A percentile compares a stretch with the other conserved stretches of the same genome.
phyloP scores from a whole-genome alignment of 53 echinoderm and acorn worm genomes.

The Crossaster papposus region DNA sequence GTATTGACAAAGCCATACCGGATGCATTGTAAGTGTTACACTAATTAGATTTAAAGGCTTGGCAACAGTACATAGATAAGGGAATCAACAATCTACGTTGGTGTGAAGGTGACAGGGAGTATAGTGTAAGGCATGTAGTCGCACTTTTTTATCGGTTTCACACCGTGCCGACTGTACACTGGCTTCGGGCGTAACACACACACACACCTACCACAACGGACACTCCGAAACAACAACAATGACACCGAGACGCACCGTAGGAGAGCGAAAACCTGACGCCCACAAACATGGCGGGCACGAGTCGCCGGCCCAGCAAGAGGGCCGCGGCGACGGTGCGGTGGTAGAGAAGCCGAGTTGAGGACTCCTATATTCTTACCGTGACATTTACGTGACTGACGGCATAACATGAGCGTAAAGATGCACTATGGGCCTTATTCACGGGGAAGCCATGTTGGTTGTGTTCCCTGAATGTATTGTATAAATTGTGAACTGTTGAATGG shows the following conservation, averaged over 20 bases:
- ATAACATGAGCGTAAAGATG: no score
- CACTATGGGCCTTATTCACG: no score
- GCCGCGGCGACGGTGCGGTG: background rate
- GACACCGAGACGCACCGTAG: slow-evolving; percentile 52
- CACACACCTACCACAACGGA: slow-evolving; percentile 11
- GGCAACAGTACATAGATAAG: background rate
- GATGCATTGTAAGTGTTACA: no score
- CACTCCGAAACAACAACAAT: slow-evolving; percentile 53
- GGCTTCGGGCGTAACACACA: slow-evolving; percentile 42
- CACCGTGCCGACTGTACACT: background rate
- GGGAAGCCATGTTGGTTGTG: no score
- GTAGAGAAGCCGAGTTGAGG: background rate
- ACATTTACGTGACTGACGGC: no score
- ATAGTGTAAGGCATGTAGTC: background rate
- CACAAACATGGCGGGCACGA: slow-evolving; percentile 15
- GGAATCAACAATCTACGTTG: background rate
- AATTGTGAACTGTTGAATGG: no score
- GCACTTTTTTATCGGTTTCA: background rate
- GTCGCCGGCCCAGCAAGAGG: slow-evolving; percentile 33
- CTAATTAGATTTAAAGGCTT: background rate
- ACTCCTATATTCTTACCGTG: no score
- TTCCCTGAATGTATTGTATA: no score
- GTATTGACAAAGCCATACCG: no score
- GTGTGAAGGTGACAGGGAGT: no score
- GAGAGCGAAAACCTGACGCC: slow-evolving; percentile 54